Evolutionary conservation across 1,140 invertebrate species (phyloP), one percentile per base, ranked within the genome.

Genomic region (Zaprionus capensis): DNA sequence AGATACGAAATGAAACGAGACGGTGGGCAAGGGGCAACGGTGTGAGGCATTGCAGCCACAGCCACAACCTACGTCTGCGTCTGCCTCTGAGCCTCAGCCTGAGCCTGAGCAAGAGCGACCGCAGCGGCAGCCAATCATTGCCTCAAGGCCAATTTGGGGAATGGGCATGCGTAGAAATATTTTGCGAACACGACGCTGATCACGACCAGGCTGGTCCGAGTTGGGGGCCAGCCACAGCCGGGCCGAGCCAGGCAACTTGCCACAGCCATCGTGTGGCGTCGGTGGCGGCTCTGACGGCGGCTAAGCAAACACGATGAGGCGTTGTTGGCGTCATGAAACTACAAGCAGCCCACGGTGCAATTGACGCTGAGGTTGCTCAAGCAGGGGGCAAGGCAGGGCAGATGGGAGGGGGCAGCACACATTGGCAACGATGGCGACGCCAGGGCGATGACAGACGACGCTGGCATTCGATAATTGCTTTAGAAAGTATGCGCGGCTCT

Each of bases 381-480:
- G 44, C 17, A n/a, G 44, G 44, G n/a, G 51, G 51, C 59, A 49
- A 34, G 56, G 41, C 58, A 11, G 11, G 28, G 26, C 2, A 11
- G 3, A 9, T 22, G 38, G 56, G 22, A 9, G 17, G 22, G 31
- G 17, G 26, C 11, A 34, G 11, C 51, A 24, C 44, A 20, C 44
- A 24, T 14, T 28, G 64, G 36, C n/a, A 56, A 28, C 62, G 70
- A 62, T 65, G 64, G 71, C 70, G 75, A 73, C 70, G 70, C 70
- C 62, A 64, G 34, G 71, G 75, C 69, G 75, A 72, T 73, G 69
- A 73, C 74, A 72, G 71, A 67, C 56, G 85, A 88, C 85, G 76
- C 76, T 85, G 85, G 85, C 86, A 90, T 90, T 82, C 85, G 86
- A 90, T 90, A 90, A 90, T 90, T 90, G 85, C 85, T 88, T 90